Conservation (phyloP, 2,113 vertebrate genomes). For the Podiceps cristatus region DNA sequence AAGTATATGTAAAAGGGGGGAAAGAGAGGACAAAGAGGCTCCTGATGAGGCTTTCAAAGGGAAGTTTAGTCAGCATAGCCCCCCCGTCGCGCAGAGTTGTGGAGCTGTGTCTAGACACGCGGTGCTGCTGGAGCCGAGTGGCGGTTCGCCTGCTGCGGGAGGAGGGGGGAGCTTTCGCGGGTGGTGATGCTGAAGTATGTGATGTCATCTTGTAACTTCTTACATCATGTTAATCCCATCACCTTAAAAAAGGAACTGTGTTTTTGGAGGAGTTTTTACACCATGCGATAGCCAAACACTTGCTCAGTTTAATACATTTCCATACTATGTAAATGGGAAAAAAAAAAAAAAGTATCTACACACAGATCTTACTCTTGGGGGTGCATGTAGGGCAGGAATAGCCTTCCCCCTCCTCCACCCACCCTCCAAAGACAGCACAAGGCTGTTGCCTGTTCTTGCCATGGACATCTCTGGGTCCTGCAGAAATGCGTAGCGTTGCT, state of each 20-base stretch:
- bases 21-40: not conserved
- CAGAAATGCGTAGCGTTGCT: not conserved
- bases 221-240: not conserved
- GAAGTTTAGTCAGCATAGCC: not conserved
- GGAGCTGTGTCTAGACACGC: not conserved
- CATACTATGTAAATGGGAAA: rapidly evolving
- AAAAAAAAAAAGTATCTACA: too few relatives aligned
- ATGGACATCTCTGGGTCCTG: not conserved
- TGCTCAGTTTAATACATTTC: not conserved
- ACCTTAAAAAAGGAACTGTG: not conserved
- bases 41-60: not conserved
- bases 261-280: not conserved
- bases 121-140: not conserved
- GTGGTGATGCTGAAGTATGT: not conserved
- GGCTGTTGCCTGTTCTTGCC: not conserved
- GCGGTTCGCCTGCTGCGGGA: not conserved
- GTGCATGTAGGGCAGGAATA: not conserved
- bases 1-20: not conserved
- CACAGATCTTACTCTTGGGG: not conserved
- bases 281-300: rapidly evolving
- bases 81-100: rapidly evolving
- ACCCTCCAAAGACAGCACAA: not conserved
- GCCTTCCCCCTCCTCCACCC: not conserved
- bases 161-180: not conserved
- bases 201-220: not conserved